Evolutionary conservation across 2,113 vertebrate species (phyloP).

Genomic region (Pandion haliaetus): DNA sequence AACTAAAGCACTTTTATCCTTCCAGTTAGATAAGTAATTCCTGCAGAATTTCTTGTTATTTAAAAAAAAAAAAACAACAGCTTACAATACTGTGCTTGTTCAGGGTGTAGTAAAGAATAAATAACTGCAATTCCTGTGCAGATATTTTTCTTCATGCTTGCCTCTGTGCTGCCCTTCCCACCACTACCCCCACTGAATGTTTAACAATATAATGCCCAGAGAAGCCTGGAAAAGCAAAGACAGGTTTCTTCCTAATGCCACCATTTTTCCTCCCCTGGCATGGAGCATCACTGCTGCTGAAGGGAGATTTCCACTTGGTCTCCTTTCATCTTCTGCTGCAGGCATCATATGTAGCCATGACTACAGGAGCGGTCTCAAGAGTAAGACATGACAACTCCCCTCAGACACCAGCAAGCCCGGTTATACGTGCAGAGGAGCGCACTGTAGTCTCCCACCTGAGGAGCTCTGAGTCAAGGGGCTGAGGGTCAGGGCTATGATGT

Average conservation of each 20-base stretch:
- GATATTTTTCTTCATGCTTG: not conserved
- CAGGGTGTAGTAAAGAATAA: not conserved
- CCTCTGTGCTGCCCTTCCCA: not conserved
- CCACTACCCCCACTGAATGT: not conserved
- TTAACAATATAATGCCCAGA: not conserved
- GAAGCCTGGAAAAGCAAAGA: not conserved
- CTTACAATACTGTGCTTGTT: not conserved
- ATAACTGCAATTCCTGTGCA: not conserved
- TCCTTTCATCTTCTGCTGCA: not conserved
- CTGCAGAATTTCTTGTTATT: not conserved
- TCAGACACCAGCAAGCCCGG: not conserved
- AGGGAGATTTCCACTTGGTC: not conserved
- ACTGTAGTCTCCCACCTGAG: not conserved
- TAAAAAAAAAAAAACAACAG: not conserved
- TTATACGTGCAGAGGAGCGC: fast-evolving
- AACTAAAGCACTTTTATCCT: conserved; percentile 6
- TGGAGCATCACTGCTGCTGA: not conserved
- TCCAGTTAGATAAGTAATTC: not conserved
- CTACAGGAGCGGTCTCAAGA: not conserved
- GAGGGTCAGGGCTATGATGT: not conserved
- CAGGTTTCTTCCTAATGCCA: not conserved
- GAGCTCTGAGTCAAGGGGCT: not conserved
- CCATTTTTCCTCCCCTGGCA: not conserved
- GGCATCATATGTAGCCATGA: not conserved
- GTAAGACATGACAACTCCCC: not conserved